Percentiles rank a stretch among this genome's conserved stretches.
These are phyloP conservation scores for Pogonognathellus flavescens DNA, from an alignment of 1,140 invertebrate genomes.

Conservation along the genomic window DNA sequence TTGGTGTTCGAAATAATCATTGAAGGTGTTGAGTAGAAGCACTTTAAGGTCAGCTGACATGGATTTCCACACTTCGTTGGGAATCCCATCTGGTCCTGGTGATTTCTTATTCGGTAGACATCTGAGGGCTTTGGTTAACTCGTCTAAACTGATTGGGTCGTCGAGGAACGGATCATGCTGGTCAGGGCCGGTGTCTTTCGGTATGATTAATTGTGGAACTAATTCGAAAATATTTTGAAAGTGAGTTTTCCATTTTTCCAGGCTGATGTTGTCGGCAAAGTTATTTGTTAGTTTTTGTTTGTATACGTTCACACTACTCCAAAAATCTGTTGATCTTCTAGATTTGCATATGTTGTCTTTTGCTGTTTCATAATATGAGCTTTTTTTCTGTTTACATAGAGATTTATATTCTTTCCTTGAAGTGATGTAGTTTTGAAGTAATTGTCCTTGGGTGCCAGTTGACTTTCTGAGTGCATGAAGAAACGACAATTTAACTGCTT, in stretches of 20 bases:
- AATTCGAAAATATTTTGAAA: neutral
- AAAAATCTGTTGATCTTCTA: neutral
- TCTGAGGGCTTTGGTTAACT: constrained; percentile 53
- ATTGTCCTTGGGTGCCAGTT: too few relatives aligned
- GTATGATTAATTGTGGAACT: too few relatives aligned
- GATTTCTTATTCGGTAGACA: constrained; percentile 65
- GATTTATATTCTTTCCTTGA: neutral
- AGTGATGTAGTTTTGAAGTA: neutral
- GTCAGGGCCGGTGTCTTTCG: too few relatives aligned
- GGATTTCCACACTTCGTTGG: constrained; percentile 65
- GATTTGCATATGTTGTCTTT: neutral
- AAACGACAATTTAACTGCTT: too few relatives aligned
- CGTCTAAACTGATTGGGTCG: neutral
- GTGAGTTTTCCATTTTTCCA: neutral
- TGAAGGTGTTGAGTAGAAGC: neutral
- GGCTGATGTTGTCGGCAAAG: neutral
- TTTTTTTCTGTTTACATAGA: neutral
- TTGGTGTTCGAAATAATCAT: neutral
- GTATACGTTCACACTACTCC: neutral
- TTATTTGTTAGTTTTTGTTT: neutral
- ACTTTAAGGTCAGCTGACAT: neutral
- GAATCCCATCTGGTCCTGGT: constrained; percentile 66
- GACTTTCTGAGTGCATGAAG: too few relatives aligned
- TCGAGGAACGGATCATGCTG: neutral
- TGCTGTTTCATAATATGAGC: neutral